Evolutionary conservation across 2,888 invertebrate species (phyloP).

Genomic region (Ceratothoa steindachneri): DNA sequence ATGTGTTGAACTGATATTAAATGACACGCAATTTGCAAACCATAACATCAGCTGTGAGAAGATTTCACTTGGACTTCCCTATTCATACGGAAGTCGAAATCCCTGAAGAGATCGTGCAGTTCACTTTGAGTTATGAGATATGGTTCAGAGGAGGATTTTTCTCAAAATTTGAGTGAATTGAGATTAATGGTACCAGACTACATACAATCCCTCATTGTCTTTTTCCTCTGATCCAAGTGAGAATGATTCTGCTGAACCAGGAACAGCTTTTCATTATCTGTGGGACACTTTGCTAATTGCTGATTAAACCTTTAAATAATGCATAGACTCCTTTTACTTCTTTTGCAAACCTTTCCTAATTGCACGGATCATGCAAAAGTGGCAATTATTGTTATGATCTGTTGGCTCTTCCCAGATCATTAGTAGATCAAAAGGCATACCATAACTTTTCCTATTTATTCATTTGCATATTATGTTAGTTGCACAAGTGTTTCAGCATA

Average conservation of each 20-base stretch:
- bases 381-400: too few species aligned
- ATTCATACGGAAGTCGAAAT: neutral
- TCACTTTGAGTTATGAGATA: too few species aligned
- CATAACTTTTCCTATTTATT: neutral
- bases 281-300: neutral
- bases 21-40: neutral
- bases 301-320: neutral
- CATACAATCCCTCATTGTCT: neutral
- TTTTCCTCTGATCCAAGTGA: neutral
- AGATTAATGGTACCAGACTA: neutral
- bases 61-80: neutral
- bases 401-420: neutral
- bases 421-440: neutral
- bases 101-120: neutral
- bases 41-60: neutral
- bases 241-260: neutral
- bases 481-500: neutral
- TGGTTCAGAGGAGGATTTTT: too few species aligned
- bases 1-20: neutral
- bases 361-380: neutral
- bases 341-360: neutral
- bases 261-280: neutral
- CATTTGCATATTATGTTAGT: neutral
- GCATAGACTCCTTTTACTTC: neutral
- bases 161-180: neutral